phyloP scores from a whole-genome alignment of 2,888 invertebrate species.

The Nezara viridula region DNA sequence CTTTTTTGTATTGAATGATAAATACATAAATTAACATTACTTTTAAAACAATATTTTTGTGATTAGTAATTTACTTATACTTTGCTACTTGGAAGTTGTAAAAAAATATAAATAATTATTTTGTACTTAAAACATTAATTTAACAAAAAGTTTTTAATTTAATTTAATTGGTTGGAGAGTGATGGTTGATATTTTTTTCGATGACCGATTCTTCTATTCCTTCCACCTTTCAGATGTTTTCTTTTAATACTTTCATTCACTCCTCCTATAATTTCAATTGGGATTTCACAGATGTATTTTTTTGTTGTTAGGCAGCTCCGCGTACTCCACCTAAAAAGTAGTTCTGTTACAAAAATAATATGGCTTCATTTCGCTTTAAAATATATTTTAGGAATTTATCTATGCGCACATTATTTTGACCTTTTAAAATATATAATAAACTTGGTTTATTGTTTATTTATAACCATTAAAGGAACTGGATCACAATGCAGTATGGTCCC shows the following conservation, averaged over 20 bases:
- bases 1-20: neutral
- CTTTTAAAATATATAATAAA: too few relatives aligned
- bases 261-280: slow-evolving; percentile 58
- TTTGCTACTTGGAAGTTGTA: neutral
- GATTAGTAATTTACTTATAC: neutral
- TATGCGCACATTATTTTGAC: too few relatives aligned
- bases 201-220: slow-evolving; percentile 53
- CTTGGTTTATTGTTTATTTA: too few relatives aligned
- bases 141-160: neutral
- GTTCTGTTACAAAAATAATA: neutral
- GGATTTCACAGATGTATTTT: slow-evolving; percentile 78
- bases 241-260: neutral
- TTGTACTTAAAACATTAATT: neutral
- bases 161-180: neutral
- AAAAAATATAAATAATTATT: slow-evolving; percentile 33
- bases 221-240: slow-evolving; percentile 49
- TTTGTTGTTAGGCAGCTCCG: slow-evolving; percentile 76
- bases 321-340: slow-evolving; percentile 76
- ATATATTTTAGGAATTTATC: too few relatives aligned
- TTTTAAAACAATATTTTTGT: neutral
- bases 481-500: too few relatives aligned
- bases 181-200: neutral
- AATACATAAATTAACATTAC: neutral
- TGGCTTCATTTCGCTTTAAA: neutral
- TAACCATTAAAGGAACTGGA: too few relatives aligned